phyloP scores from a whole-genome alignment of 2,797 vertebrate species.

The Lindbergichthys nudifrons region DNA sequence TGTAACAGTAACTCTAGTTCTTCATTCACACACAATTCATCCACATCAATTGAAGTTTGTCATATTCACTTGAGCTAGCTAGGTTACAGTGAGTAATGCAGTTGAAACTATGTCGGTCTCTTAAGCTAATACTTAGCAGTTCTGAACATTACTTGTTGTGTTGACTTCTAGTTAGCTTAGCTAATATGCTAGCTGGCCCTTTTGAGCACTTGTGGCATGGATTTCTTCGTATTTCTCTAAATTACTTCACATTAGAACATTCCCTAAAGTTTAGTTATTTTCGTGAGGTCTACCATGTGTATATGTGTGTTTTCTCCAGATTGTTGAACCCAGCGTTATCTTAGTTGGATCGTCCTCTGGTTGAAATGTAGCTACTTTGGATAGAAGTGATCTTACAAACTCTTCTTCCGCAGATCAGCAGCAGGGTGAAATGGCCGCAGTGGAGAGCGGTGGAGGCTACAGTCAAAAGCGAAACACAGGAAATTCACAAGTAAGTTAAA shows the following conservation, averaged over 20 bases:
- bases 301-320: accelerated
- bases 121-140: slow-evolving; percentile 11
- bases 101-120: not conserved
- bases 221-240: slow-evolving; percentile 25
- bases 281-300: not conserved
- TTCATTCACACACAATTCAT: not conserved
- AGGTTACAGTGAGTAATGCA: not conserved
- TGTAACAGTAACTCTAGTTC: not conserved
- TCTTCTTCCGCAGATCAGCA: slow-evolving; percentile 85
- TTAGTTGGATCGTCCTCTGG: not conserved
- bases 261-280: accelerated
- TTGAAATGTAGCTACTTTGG: slow-evolving; percentile 3
- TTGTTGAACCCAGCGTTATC: not conserved
- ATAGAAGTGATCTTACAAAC: slow-evolving; percentile 58
- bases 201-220: slow-evolving; percentile 49
- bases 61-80: not conserved
- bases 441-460: slow-evolving; percentile 83
- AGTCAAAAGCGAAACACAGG: slow-evolving; percentile 82
- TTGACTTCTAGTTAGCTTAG: slow-evolving; percentile 70
- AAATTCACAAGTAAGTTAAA: slow-evolving; percentile 81
- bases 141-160: slow-evolving; percentile 40
- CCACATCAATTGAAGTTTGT: not conserved
- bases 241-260: not conserved
- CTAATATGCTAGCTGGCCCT: slow-evolving; percentile 64
- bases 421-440: slow-evolving; percentile 86